Percentiles rank a stretch among this genome's conserved stretches.
phyloP scores from a whole-genome alignment of 92 coral and sea anemone genomes.

The Heteractis magnifica region DNA sequence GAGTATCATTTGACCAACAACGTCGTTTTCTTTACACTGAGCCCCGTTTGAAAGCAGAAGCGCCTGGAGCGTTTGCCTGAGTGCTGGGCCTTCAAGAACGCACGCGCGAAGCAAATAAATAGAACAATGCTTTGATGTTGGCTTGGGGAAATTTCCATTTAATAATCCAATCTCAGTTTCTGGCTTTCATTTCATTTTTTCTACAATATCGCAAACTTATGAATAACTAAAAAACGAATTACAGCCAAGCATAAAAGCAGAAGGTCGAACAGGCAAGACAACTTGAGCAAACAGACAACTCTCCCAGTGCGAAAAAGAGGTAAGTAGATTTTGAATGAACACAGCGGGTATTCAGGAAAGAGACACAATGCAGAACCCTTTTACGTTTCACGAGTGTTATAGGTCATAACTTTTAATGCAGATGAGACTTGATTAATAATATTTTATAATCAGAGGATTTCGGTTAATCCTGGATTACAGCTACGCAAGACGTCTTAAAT shows the following conservation, averaged over 20 bases:
- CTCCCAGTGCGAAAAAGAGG: background rate
- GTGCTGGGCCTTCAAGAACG: background rate
- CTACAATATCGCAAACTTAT: background rate
- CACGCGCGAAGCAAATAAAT: background rate
- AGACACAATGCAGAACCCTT: no score
- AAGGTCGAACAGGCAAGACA: background rate
- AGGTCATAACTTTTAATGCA: no score
- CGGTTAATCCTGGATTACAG: no score
- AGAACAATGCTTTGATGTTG: background rate
- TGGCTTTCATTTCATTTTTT: no score
- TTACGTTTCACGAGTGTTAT: no score
- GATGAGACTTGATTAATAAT: no score
- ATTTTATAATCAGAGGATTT: no score
- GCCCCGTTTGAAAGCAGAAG: background rate
- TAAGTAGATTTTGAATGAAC: no score
- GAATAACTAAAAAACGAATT: background rate
- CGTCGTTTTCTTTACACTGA: background rate
- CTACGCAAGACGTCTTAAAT: no score
- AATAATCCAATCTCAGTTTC: no score
- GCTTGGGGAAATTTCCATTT: background rate
- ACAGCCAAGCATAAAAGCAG: background rate
- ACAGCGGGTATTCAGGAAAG: no score
- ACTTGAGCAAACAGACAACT: background rate
- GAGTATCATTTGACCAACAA: slow-evolving; percentile 5
- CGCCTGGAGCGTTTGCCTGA: no score